Base-by-base conservation (phyloP, 2,888 invertebrate species). In the Gibbula magus region DNA sequence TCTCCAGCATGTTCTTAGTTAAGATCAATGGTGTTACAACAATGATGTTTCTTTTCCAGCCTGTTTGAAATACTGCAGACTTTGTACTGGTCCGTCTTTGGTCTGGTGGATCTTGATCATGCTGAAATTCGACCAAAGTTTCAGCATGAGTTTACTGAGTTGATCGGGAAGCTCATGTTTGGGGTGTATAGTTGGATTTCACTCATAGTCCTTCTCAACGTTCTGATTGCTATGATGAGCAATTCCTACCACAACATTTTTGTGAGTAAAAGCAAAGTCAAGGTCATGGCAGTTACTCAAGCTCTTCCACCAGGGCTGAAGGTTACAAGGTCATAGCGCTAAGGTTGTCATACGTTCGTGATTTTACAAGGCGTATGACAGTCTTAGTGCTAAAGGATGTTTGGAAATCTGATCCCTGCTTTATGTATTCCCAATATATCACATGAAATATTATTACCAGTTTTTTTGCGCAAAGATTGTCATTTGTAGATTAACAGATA, bases 221-320 rank as follows among this genome's bases (percentile, higher is more conserved):
- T 99, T 88, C 95, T 99, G 86, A 99, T 99, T 91, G 99, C 99
- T 87, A 99, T 99, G 99, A 99, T 99, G 98, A 98, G 98, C 94
- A 99, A 99, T 94, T 98, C 98, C 81, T 99, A 99, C 94, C 98
- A 99, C 93, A 95, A 97, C 80, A 99, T 99, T 91, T 99, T 98
- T 91, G 99, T 99, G 93, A 95, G 96, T 94, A 70, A 39, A n/a
- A 29, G 61, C 25, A 29, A 61, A 25, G 61, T 61, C 61, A 61
- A 61, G 61, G 61, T 61, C 61, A n/a, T 61, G 61, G 61, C 61
- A 61, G 61, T 25, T 61, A 45, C 45, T 10, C 45, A 45, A 45
- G 45, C 10, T 45, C 45, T 45, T 45, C 13, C 45, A 45, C 45
- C 45, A 45, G 45, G n/a, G 45, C 13, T 45, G 45, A 45, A 45